phyloP scores from a whole-genome alignment of 2,888 invertebrate species.

The Dugesia japonica region DNA sequence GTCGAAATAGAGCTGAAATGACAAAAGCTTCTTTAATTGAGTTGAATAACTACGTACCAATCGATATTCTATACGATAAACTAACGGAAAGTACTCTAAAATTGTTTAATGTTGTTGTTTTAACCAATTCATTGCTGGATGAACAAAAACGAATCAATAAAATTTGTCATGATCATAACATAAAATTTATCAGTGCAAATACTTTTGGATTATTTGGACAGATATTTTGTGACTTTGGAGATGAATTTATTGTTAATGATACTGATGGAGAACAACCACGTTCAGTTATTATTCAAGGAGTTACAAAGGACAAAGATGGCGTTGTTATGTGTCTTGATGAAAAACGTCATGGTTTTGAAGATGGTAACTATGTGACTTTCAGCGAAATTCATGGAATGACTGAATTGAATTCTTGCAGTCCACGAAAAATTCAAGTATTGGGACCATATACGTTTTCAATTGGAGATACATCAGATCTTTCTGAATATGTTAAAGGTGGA shows the following conservation, averaged over 20 bases:
- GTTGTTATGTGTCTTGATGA: conserved; percentile 88
- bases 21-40: conserved; percentile 67
- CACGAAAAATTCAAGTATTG: conserved; percentile 69
- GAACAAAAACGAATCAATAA: conserved; percentile 69
- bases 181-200: conserved; percentile 72
- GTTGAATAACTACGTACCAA: conserved; percentile 76
- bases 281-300: conserved; percentile 30
- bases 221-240: conserved; percentile 91
- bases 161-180: conserved; percentile 64
- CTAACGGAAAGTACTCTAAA: neutral
- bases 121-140: conserved; percentile 40
- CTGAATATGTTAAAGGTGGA: conserved; percentile 72
- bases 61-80: conserved; percentile 52
- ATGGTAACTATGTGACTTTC: conserved; percentile 87
- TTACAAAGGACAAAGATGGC: conserved; percentile 53
- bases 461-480: conserved; percentile 65
- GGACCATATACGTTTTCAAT: conserved; percentile 83
- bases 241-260: conserved; percentile 71
- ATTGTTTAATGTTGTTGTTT: conserved; percentile 27
- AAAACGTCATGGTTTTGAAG: conserved; percentile 81
- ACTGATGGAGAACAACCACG: conserved; percentile 60
- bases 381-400: conserved; percentile 86
- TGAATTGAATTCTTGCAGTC: conserved; percentile 74
- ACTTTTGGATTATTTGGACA: conserved; percentile 78
- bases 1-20: conserved; percentile 70